A percentile compares a stretch with the other conserved stretches of the same genome.
These are phyloP conservation scores for Chromis chromis DNA, from an alignment of 2,797 vertebrate genomes.

Conservation along the genomic window DNA sequence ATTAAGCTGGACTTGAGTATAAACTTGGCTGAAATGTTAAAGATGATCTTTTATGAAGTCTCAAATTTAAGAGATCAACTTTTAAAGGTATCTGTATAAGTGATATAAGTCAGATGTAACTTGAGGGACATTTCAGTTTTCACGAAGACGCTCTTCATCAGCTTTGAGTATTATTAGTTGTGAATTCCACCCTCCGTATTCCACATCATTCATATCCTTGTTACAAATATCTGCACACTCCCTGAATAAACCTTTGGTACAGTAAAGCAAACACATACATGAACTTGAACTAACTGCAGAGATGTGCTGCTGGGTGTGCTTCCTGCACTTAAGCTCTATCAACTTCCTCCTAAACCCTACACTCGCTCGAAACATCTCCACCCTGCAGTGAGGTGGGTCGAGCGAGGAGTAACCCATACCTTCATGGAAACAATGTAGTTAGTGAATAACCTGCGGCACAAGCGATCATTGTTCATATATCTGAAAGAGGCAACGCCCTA, in stretches of 20 bases:
- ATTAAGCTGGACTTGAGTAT: no score
- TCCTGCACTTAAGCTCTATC: conserved; percentile 82
- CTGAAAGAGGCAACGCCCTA: neutral
- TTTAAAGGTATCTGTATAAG: neutral
- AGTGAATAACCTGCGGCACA: conserved; percentile 8
- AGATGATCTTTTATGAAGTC: neutral
- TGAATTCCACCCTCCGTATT: conserved; percentile 37
- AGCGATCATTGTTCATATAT: conserved; percentile 5
- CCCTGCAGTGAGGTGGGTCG: conserved; percentile 50
- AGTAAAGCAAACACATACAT: conserved; percentile 61
- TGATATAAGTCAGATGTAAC: neutral
- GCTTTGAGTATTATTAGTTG: conserved; percentile 14
- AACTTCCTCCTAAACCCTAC: conserved; percentile 83
- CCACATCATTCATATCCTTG: conserved; percentile 40
- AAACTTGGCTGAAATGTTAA: neutral
- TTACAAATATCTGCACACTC: conserved; percentile 56
- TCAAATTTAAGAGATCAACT: neutral
- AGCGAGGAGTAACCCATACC: conserved; percentile 21
- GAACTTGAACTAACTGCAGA: conserved; percentile 58
- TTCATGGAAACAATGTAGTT: neutral
- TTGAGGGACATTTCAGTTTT: no score
- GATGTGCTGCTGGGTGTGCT: conserved; percentile 71
- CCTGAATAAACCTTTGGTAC: conserved; percentile 42
- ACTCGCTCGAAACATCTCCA: conserved; percentile 61
- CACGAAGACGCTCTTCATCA: neutral